These are phyloP conservation scores for Drosophila koepferae DNA, from an alignment of 2,888 invertebrate species.

Conservation along the genomic window DNA sequence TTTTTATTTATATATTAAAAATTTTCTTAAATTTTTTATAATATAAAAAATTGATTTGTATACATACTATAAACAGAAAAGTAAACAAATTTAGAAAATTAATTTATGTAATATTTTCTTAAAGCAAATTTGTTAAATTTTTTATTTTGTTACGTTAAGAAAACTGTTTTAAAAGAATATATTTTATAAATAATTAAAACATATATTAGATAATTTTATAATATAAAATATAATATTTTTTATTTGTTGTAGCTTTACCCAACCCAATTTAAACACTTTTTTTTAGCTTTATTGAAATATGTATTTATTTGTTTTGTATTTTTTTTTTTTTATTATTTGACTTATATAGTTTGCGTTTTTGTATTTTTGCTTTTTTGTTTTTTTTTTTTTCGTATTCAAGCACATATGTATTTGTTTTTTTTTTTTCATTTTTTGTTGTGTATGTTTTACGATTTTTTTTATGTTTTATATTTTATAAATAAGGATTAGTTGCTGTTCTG, in stretches of 20 bases:
- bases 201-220: too few species aligned
- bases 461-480: slow-evolving; percentile 68
- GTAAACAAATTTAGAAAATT: too few species aligned
- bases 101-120: too few species aligned
- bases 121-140: too few species aligned
- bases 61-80: too few species aligned
- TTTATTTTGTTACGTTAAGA: too few species aligned
- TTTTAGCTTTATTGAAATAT: slow-evolving; percentile 78
- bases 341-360: slow-evolving; percentile 79
- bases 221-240: neutral
- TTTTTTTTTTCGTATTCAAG: slow-evolving; percentile 74
- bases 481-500: slow-evolving; percentile 75
- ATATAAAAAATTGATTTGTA: too few species aligned
- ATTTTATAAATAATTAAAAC: too few species aligned
- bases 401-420: slow-evolving; percentile 73
- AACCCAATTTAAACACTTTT: slow-evolving; percentile 20
- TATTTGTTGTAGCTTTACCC: neutral
- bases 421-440: slow-evolving; percentile 60
- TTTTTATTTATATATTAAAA: too few species aligned
- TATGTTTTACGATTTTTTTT: slow-evolving; percentile 62
- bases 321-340: slow-evolving; percentile 75
- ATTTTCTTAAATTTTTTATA: too few species aligned
- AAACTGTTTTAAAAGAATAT: too few species aligned
- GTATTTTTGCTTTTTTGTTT: slow-evolving; percentile 56
- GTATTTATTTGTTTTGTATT: slow-evolving; percentile 76